These are phyloP conservation scores for Solenopsis invicta DNA, from an alignment of 1,140 invertebrate genomes.

Conservation along the genomic window DNA sequence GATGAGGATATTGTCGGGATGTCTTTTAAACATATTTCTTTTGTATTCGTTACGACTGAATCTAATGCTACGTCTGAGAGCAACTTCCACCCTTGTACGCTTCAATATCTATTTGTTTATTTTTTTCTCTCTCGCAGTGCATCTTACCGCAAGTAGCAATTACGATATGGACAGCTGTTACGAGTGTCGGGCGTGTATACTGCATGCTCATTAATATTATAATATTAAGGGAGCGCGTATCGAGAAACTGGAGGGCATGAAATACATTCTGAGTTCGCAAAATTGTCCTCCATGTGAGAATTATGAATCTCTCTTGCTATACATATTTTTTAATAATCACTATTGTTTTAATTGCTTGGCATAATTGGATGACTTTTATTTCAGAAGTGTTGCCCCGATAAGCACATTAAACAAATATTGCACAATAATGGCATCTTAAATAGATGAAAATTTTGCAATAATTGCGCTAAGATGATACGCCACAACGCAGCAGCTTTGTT, in stretches of 20 bases:
- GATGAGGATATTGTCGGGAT: conserved; percentile 66
- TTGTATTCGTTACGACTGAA: conserved; percentile 58
- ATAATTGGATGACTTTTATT: background rate
- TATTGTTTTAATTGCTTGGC: background rate
- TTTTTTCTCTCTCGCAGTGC: conserved; percentile 67
- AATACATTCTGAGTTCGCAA: conserved; percentile 14
- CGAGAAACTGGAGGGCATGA: conserved; percentile 5
- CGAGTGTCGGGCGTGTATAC: conserved; percentile 64
- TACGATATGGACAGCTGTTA: conserved; percentile 66
- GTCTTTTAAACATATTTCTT: conserved; percentile 55
- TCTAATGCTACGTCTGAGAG: conserved; percentile 59
- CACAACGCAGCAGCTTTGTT: too few relatives aligned
- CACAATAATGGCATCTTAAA: too few relatives aligned
- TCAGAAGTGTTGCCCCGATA: background rate
- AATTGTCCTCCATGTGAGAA: background rate
- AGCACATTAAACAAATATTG: too few relatives aligned
- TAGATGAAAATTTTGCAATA: too few relatives aligned
- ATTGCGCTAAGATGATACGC: too few relatives aligned
- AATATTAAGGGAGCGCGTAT: background rate
- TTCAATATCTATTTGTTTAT: conserved; percentile 64
- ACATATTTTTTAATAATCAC: background rate
- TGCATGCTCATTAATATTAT: conserved; percentile 72
- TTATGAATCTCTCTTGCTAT: conserved; percentile 12
- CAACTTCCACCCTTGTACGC: conserved; percentile 56
- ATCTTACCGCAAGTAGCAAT: conserved; percentile 64